Base-by-base conservation (phyloP, 1,140 invertebrate species). In the Anoplolepis gracilipes region DNA sequence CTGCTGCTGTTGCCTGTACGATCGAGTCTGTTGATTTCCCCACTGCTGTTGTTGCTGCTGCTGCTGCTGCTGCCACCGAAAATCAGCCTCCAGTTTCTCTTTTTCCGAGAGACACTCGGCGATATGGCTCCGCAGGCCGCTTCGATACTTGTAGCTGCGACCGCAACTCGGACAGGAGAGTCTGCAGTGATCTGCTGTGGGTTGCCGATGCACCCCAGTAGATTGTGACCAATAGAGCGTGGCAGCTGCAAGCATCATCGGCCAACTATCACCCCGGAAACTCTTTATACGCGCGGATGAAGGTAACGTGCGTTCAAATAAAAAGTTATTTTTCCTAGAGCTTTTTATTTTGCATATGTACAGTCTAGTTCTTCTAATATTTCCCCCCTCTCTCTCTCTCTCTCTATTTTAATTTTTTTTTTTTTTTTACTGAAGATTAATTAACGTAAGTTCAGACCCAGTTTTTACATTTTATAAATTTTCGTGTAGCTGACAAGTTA, bases 141-240 rank as follows among this genome's bases (percentile, higher is more conserved):
- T 92, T 75, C 94, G 91, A 91, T 94, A 94, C 85, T 94, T 94
- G 92, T 94, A 94, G 86, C 91, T 93, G 75, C 93, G 92, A 33
- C 93, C 93, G 82, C 93, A 94, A 82, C 91, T 93, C 33, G 92
- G 93, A 77, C 94, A 94, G 87, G 92, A 91, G 49, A 94, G 90
- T 84, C 93, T 90, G 46, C 92, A 92, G 89, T 94, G 93, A 91
- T 93, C 92, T 53, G 92, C 91, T 91, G 93, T 92, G 42, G 90
- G 91, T 90, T 93, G 93, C 65, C 75, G 78, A 72, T 87, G 81
- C 88, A 87, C 76, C 79, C 67, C 72, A 70, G 64, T 86, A 65
- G 90, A 90, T 79, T 90, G 89, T 70, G 86, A 88, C 89, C 88
- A 89, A 88, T 79, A 85, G 72, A 89, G 91, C 73, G 89, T 84